Base-by-base conservation (phyloP, 2,888 invertebrate genomes). In the Xestia xanthographa region DNA sequence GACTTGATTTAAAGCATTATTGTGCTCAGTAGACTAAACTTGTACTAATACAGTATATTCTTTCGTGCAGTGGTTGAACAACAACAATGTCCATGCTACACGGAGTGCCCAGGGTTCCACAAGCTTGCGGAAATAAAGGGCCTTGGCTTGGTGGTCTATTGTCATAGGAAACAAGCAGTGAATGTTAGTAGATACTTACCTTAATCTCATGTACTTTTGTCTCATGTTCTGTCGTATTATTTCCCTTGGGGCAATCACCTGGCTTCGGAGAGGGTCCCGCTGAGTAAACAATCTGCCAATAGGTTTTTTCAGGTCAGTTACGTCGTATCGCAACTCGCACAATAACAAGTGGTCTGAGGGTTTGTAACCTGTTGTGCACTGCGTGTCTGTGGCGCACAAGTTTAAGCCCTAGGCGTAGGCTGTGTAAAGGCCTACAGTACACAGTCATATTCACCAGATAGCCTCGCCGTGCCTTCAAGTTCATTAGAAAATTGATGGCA, bases 141-240 rank as follows among this genome's bases (percentile, higher is more conserved):
- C 63, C 80, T 84, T 29, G 94, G 92, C 34, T 86, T 94, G 76
- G 83, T 90, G 34, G 86, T 93, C 73, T 93, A 93, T 84, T 87
- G 87, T 22, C 89, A 90, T 82, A 82, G 72, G 22, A 80, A 77
- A 56, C 58, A 69, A 50, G 71, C 66, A 34, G 79, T 86, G 56
- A 62, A 86, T 79, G 92, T 92, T 81, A 89, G 89, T 89, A 58
- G 11, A 26, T 26, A 34, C 29, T 34, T 62, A 22, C 50, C 38
- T 29, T 29, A 29, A 29, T 66, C 4, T 58, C 20, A 17, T 17
- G 45, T 60, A 34, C 22, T 60, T 26, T 29, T 22, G 22, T 66
- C 4, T 58, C 20, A n/a, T 66, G n/a, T 75, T 60, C 12, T 60
- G 34, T 22, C 12, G 60, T 22, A 60, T 58, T 58, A 34, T 60